These are phyloP conservation scores for Hippasteria phrygiana DNA, from an alignment of 53 echinoderm and acorn worm genomes.

Conservation along the genomic window DNA sequence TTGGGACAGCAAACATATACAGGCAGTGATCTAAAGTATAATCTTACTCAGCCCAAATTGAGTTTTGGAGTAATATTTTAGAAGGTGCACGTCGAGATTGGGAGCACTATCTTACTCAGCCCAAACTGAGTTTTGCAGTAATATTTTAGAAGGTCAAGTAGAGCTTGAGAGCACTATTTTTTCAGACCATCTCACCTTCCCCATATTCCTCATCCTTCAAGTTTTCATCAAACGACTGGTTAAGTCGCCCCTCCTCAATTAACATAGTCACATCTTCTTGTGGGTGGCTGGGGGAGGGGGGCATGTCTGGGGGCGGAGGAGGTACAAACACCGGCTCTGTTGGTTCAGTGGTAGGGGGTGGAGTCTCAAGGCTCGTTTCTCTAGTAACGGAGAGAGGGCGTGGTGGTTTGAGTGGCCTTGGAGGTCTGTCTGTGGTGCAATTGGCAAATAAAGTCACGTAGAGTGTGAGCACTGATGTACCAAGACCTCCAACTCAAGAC, in stretches of 20 bases:
- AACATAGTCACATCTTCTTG: conserved; percentile 78
- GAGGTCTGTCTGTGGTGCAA: conserved; percentile 51
- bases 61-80: too few species aligned
- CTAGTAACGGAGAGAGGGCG: conserved; percentile 40
- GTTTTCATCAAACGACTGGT: conserved; percentile 52
- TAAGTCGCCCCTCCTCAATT: conserved; percentile 77
- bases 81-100: too few species aligned
- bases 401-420: conserved; percentile 57
- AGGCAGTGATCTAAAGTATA: too few species aligned
- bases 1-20: too few species aligned
- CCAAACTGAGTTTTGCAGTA: too few species aligned
- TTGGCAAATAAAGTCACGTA: conserved; percentile 17
- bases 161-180: neutral
- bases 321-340: conserved; percentile 79
- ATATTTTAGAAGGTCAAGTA: too few species aligned
- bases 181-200: conserved; percentile 51
- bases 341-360: conserved; percentile 6
- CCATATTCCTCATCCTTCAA: conserved; percentile 13
- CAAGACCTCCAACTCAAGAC: neutral
- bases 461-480: conserved; percentile 2
- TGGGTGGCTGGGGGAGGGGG: conserved; percentile 81
- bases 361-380: conserved; percentile 36
- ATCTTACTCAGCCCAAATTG: too few species aligned
- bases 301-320: conserved; percentile 87
- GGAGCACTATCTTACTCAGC: too few species aligned